phyloP scores from a whole-genome alignment of 2,888 invertebrate genomes.

The Ectemnius continuus region DNA sequence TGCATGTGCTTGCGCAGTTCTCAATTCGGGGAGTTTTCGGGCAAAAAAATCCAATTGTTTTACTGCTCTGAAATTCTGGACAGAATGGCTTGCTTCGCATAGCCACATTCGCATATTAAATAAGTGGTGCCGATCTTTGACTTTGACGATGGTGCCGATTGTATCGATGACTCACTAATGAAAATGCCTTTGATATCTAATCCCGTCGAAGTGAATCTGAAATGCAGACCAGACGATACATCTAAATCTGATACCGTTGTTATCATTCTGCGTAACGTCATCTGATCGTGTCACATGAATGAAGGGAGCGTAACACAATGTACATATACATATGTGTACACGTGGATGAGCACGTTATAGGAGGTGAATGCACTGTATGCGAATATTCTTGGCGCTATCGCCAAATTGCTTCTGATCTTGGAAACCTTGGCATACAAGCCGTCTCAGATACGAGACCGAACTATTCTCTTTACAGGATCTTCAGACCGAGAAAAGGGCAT shows the following conservation, averaged over 20 bases:
- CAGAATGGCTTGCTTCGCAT: too few species aligned
- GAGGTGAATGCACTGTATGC: too few species aligned
- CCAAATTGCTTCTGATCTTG: conserved; percentile 9
- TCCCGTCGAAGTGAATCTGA: not conserved
- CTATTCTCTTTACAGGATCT: too few species aligned
- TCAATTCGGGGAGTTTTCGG: too few species aligned
- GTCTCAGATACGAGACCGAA: too few species aligned
- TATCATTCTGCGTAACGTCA: conserved; percentile 10
- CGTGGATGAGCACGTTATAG: not conserved
- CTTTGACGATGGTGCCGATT: not conserved
- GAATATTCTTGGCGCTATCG: conserved; percentile 18
- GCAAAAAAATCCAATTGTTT: too few species aligned
- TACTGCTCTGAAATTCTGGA: too few species aligned
- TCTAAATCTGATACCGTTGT: conserved; percentile 24
- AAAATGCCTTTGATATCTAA: not conserved
- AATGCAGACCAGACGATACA: conserved; percentile 3
- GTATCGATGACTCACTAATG: not conserved
- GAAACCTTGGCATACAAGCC: too few species aligned
- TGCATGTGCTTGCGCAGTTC: too few species aligned
- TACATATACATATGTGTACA: conserved; percentile 16
- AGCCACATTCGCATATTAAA: too few species aligned
- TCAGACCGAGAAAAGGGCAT: too few species aligned
- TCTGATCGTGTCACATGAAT: conserved; percentile 21
- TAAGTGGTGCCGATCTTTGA: too few species aligned
- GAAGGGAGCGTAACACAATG: conserved; percentile 19